Evolutionary conservation across 1,140 invertebrate species (phyloP).

Genomic region (Cydia splendana): DNA sequence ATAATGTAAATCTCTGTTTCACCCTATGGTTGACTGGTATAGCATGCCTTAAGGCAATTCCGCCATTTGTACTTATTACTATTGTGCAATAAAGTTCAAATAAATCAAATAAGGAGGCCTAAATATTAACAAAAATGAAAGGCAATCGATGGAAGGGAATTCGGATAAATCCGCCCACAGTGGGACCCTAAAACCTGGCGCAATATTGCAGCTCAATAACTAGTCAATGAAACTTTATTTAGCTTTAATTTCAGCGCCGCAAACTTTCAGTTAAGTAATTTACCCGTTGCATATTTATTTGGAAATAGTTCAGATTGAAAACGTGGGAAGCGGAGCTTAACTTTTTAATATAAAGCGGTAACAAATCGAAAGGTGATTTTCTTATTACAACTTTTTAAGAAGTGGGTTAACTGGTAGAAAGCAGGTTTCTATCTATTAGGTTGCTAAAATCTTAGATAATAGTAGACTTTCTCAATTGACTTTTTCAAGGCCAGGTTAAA

Average conservation of each 20-base stretch:
- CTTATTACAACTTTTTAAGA: not conserved
- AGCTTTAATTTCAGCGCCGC: slow-evolving; percentile 27
- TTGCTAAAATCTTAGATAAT: too few species aligned
- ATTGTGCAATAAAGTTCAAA: too few species aligned
- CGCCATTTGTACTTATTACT: too few species aligned
- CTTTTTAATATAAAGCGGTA: not conserved
- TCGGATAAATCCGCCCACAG: not conserved
- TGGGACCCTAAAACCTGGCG: not conserved
- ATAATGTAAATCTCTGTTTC: too few species aligned
- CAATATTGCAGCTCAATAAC: slow-evolving; percentile 30
- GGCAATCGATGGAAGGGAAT: not conserved
- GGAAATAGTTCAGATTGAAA: slow-evolving; percentile 17
- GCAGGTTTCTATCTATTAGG: not conserved
- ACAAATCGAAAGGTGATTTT: not conserved
- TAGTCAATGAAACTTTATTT: slow-evolving; percentile 31
- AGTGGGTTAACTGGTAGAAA: not conserved
- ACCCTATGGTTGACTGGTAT: too few species aligned
- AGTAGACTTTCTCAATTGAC: too few species aligned
- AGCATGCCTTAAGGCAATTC: too few species aligned
- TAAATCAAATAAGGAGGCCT: too few species aligned
- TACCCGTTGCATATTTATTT: slow-evolving; percentile 10
- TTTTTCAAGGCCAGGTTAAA: too few species aligned
- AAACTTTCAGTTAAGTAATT: slow-evolving; percentile 24
- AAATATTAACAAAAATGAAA: not conserved
- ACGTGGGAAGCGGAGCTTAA: not conserved